These are phyloP conservation scores for Drosophila albomicans DNA, from an alignment of 1,140 invertebrate genomes.

Conservation along the genomic window DNA sequence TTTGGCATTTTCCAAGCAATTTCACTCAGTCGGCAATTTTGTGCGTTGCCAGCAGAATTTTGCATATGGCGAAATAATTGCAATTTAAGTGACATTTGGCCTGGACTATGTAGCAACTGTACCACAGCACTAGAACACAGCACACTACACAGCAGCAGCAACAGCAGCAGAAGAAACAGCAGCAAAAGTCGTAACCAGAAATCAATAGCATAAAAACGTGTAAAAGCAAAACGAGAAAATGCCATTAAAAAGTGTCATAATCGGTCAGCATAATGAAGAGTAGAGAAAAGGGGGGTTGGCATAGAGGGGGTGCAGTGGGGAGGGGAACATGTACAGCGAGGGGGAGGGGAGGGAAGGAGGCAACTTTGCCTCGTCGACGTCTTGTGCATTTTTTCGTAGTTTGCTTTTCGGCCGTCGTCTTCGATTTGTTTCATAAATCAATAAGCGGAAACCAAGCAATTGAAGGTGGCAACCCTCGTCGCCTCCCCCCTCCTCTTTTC, in stretches of 20 bases:
- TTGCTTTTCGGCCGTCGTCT: constrained; percentile 34
- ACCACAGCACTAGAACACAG: too few species aligned
- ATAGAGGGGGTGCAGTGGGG: too few species aligned
- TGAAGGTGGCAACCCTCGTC: not conserved
- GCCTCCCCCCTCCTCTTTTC: not conserved
- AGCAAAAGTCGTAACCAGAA: constrained; percentile 61
- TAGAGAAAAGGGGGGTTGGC: not conserved
- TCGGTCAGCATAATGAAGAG: constrained; percentile 80
- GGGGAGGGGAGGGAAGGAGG: too few species aligned
- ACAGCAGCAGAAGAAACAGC: not conserved
- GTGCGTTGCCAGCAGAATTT: constrained; percentile 33
- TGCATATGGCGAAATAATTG: constrained; percentile 59
- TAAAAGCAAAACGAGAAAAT: constrained; percentile 67
- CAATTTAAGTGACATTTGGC: constrained; percentile 51
- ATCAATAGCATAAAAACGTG: constrained; percentile 76
- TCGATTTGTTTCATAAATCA: constrained; percentile 67
- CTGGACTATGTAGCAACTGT: not conserved
- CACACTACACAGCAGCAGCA: constrained; percentile 13
- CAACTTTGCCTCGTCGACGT: too few species aligned
- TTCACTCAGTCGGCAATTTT: constrained; percentile 61
- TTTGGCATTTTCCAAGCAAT: constrained; percentile 62
- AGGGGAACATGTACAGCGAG: not conserved
- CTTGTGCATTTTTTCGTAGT: constrained; percentile 16
- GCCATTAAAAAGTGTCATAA: constrained; percentile 81
- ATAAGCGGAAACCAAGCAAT: constrained; percentile 70